phyloP scores from a whole-genome alignment of 2,113 vertebrate species.

The Grammomys surdaster region DNA sequence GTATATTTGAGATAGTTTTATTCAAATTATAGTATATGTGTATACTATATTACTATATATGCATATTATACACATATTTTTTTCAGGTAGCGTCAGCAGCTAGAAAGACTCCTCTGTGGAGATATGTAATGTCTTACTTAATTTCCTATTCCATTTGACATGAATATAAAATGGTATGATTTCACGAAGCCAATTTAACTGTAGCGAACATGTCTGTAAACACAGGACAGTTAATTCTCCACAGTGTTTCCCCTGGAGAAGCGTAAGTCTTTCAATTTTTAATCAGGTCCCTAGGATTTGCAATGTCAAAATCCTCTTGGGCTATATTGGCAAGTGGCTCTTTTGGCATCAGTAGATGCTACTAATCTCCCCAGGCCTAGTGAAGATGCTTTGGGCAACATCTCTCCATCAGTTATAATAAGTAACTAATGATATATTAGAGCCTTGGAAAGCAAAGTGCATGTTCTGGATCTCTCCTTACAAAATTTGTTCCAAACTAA shows the following conservation, averaged over 20 bases:
- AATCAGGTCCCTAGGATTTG: constrained; percentile 42
- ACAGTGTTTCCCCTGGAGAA: background rate
- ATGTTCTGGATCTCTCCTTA: background rate
- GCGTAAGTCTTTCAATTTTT: background rate
- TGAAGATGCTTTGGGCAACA: background rate
- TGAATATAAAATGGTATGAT: background rate
- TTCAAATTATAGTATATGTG: background rate
- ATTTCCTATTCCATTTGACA: background rate
- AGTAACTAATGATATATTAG: background rate
- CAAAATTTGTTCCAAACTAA: background rate
- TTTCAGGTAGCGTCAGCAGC: background rate
- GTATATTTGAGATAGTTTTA: background rate
- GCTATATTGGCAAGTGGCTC: background rate
- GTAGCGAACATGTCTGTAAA: background rate
- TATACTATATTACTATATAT: background rate
- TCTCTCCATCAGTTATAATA: background rate
- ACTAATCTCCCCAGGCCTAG: background rate
- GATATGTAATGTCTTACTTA: background rate
- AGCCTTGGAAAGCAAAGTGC: background rate
- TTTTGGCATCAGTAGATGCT: background rate
- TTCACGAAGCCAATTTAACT: background rate
- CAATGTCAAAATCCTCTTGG: background rate
- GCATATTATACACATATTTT: too few relatives aligned
- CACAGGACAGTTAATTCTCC: background rate
- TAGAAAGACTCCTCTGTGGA: background rate